phyloP scores from a whole-genome alignment of 1,140 invertebrate genomes.

The Panonychus citri region DNA sequence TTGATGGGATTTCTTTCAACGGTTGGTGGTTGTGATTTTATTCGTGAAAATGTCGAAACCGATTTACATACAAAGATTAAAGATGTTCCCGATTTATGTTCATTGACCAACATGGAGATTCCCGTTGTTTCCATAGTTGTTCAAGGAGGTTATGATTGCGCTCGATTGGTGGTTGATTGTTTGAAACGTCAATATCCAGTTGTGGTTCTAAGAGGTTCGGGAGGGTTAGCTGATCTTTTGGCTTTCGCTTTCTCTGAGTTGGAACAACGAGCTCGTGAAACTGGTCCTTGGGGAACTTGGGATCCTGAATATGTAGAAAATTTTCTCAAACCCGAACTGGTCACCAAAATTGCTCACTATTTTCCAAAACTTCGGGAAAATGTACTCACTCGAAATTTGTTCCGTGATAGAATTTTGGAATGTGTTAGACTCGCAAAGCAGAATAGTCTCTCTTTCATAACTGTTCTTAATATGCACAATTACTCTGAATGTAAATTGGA shows the following conservation, averaged over 20 bases:
- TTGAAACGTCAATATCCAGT: constrained; percentile 24
- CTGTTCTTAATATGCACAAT: constrained; percentile 21
- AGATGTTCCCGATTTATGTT: constrained; percentile 1
- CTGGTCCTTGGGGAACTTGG: constrained; percentile 9
- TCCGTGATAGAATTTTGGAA: constrained; percentile 23
- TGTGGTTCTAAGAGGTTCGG: constrained; percentile 24
- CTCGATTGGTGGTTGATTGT: constrained; percentile 21
- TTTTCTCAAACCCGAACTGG: constrained; percentile 23
- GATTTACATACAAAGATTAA: not conserved
- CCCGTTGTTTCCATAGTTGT: constrained; percentile 26
- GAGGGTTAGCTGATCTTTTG: constrained; percentile 24
- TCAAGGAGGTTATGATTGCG: constrained; percentile 22
- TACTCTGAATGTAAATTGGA: constrained; percentile 19
- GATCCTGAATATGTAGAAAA: constrained; percentile 22
- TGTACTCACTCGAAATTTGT: constrained; percentile 16
- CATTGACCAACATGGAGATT: constrained; percentile 11
- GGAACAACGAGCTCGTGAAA: constrained; percentile 16
- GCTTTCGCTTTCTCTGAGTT: constrained; percentile 23
- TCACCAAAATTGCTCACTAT: constrained; percentile 20
- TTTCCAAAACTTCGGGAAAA: constrained; percentile 20
- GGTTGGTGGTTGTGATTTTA: not conserved
- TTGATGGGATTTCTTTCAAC: constrained; percentile 11
- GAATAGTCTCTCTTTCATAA: constrained; percentile 20
- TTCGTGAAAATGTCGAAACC: not conserved
- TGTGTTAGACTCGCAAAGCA: constrained; percentile 19